Percentiles rank a stretch among this genome's conserved stretches.
phyloP scores from a whole-genome alignment of 2,113 vertebrate species.

The Pluvialis apricaria region DNA sequence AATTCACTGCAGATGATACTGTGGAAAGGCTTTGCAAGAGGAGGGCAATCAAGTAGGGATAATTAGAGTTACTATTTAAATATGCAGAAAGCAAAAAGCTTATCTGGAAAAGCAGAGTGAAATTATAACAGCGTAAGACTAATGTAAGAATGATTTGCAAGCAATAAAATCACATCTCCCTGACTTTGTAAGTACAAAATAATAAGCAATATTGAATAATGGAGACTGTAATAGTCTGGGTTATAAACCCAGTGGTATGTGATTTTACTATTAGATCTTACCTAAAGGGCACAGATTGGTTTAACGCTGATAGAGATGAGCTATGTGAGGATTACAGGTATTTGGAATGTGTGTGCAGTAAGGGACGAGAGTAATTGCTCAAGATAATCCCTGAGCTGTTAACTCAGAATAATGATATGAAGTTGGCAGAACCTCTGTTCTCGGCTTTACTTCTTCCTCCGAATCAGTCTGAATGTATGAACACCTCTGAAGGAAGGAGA shows the following conservation, averaged over 20 bases:
- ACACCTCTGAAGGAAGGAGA: neutral
- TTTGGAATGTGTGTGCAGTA: neutral
- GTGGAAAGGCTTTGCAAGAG: conserved; percentile 47
- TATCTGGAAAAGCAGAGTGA: conserved; percentile 31
- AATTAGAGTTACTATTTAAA: conserved; percentile 63
- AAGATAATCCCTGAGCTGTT: neutral
- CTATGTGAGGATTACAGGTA: conserved; percentile 9
- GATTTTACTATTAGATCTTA: conserved; percentile 5
- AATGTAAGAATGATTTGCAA: conserved; percentile 33
- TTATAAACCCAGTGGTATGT: conserved; percentile 10
- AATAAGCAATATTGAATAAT: conserved; percentile 30
- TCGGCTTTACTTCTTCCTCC: neutral
- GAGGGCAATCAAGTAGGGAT: conserved; percentile 45
- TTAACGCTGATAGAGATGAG: neutral
- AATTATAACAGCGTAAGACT: neutral
- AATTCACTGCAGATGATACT: conserved; percentile 30
- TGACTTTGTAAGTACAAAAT: conserved; percentile 42
- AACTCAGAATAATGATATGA: neutral
- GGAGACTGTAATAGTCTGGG: neutral
- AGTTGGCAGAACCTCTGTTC: neutral
- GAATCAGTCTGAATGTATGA: neutral
- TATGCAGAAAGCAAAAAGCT: conserved; percentile 52
- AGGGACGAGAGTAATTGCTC: neutral
- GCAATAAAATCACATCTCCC: conserved; percentile 20
- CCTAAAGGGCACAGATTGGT: conserved; percentile 14